Evolutionary conservation across 1,140 invertebrate genomes (phyloP).

Genomic region (Chrysopa pallens): DNA sequence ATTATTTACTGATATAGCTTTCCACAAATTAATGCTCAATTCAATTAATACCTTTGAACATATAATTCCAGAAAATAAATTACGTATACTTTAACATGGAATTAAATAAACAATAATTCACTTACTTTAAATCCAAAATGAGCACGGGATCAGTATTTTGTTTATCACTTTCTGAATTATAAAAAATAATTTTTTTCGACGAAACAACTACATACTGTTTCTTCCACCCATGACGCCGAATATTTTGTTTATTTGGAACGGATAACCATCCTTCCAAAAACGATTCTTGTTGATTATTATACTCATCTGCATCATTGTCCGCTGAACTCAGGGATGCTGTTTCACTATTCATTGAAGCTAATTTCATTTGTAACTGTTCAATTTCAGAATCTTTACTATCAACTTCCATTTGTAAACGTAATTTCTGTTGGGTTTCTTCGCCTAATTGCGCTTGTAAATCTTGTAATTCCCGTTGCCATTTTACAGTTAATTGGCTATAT

Average conservation of each 20-base stretch:
- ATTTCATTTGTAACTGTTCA: constrained; percentile 73
- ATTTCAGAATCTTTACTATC: constrained; percentile 94
- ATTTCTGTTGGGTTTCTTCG: constrained; percentile 47
- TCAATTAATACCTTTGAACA: too few relatives aligned
- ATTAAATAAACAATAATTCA: too few relatives aligned
- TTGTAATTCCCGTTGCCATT: constrained; percentile 70
- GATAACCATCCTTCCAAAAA: constrained; percentile 91
- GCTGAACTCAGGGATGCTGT: constrained; percentile 80
- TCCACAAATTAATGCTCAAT: too few relatives aligned
- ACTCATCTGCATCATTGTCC: constrained; percentile 67
- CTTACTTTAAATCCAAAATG: constrained; percentile 84
- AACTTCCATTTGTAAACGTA: constrained; percentile 83
- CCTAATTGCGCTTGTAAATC: constrained; percentile 26
- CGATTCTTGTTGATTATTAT: constrained; percentile 37
- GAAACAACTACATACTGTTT: constrained; percentile 95
- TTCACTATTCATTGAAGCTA: constrained; percentile 60
- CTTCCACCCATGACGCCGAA: constrained; percentile 87
- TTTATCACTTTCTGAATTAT: constrained; percentile 87
- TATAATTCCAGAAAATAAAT: too few relatives aligned
- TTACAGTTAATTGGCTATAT: constrained; percentile 68
- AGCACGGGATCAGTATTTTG: constrained; percentile 87
- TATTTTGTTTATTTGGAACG: constrained; percentile 90
- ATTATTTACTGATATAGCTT: too few relatives aligned
- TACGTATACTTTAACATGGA: too few relatives aligned
- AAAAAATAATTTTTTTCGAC: constrained; percentile 94